phyloP scores from a whole-genome alignment of 1,140 invertebrate species.

The Neodiprion fabricii region DNA sequence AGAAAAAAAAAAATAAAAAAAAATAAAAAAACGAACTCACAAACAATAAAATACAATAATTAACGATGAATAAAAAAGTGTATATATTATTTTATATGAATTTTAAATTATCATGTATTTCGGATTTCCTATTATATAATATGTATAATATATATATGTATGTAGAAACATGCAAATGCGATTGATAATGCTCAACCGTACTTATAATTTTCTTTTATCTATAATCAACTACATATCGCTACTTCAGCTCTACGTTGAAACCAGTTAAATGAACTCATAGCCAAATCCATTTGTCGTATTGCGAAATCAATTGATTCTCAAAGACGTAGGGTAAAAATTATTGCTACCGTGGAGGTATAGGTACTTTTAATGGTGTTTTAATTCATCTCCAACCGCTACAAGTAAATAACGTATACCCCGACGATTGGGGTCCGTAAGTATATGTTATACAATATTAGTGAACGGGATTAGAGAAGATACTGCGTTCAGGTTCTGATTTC shows the following conservation, averaged over 20 bases:
- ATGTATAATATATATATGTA: slow-evolving; percentile 20
- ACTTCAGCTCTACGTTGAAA: not conserved
- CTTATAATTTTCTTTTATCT: not conserved
- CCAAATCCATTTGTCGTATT: too few relatives aligned
- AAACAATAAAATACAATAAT: slow-evolving; percentile 43
- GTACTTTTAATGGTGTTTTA: too few relatives aligned
- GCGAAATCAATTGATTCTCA: too few relatives aligned
- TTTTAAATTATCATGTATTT: slow-evolving; percentile 16
- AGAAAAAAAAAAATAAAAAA: slow-evolving; percentile 27
- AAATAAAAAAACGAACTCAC: slow-evolving; percentile 29
- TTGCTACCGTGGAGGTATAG: too few relatives aligned
- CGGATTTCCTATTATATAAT: slow-evolving; percentile 7
- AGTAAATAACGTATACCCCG: too few relatives aligned
- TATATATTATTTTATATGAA: slow-evolving; percentile 18
- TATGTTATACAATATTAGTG: too few relatives aligned
- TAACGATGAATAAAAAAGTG: slow-evolving; percentile 24
- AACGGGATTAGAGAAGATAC: too few relatives aligned
- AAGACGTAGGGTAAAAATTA: too few relatives aligned
- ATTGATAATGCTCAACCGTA: not conserved
- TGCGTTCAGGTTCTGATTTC: too few relatives aligned
- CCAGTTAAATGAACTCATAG: too few relatives aligned
- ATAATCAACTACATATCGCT: not conserved
- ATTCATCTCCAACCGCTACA: too few relatives aligned
- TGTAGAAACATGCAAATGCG: slow-evolving; percentile 15
- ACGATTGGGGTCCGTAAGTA: too few relatives aligned